Percentiles rank a stretch among this genome's conserved stretches.
These are phyloP conservation scores for Sibirionetta formosa DNA, from an alignment of 2,797 vertebrate species.

Conservation along the genomic window DNA sequence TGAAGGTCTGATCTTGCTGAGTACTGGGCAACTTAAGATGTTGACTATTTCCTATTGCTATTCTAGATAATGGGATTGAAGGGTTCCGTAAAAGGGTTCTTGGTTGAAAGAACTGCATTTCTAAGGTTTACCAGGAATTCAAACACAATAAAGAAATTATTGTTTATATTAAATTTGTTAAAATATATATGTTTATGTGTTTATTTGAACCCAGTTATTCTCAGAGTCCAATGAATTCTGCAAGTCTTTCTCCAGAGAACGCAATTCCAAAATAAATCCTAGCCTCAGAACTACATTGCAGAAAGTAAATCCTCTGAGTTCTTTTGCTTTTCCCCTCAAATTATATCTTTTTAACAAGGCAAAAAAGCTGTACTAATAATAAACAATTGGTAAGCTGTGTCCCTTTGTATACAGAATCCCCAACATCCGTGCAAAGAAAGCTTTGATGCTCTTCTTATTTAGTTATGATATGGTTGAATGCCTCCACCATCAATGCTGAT, in stretches of 20 bases:
- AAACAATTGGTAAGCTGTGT: neutral
- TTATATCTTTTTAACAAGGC: neutral
- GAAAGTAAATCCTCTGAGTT: neutral
- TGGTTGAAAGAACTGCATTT: neutral
- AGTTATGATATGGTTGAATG: neutral
- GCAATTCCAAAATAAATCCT: neutral
- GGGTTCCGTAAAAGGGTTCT: neutral
- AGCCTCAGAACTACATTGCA: neutral
- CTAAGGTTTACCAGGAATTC: neutral
- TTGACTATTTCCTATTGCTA: neutral
- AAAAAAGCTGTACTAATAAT: neutral
- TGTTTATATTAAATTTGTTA: neutral
- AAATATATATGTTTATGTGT: neutral
- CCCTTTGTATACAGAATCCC: neutral
- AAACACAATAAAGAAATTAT: neutral
- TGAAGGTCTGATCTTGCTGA: neutral
- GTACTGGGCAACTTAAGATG: neutral
- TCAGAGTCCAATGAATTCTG: fast-evolving
- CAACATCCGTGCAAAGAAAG: neutral
- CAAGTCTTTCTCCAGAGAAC: neutral
- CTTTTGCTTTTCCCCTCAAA: neutral
- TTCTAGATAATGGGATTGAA: neutral
- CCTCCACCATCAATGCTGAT: neutral
- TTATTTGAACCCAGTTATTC: neutral
- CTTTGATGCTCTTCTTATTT: neutral